Percentiles rank a stretch among this genome's conserved stretches.
phyloP scores from a whole-genome alignment of 2,797 vertebrate species.

The Kryptolebias ocellatus region DNA sequence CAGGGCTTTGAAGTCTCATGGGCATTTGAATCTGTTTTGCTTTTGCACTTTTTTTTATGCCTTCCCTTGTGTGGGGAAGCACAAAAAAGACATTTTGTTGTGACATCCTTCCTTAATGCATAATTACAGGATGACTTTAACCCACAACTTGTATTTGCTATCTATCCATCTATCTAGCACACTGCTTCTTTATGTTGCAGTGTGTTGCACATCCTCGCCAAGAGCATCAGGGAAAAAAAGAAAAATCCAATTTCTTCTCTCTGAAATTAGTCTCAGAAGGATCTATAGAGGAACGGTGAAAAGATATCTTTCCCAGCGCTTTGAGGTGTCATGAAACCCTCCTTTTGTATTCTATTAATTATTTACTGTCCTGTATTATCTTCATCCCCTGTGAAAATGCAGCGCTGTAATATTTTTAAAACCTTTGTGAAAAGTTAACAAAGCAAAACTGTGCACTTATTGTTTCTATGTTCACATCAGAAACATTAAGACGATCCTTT shows the following conservation, averaged over 20 bases:
- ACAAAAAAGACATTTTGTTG: slow-evolving; percentile 11
- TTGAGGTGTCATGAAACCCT: slow-evolving; percentile 38
- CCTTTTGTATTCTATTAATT: slow-evolving; percentile 50
- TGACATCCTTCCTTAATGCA: slow-evolving; percentile 15
- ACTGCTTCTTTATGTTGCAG: slow-evolving; percentile 31
- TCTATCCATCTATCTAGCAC: slow-evolving; percentile 20
- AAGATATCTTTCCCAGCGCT: slow-evolving; percentile 33
- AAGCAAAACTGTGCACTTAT: slow-evolving; percentile 10
- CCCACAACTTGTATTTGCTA: slow-evolving; percentile 17
- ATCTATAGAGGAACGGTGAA: slow-evolving; percentile 38
- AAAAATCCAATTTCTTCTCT: slow-evolving; percentile 6
- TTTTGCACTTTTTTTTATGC: slow-evolving; percentile 2
- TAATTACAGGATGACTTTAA: slow-evolving; percentile 29
- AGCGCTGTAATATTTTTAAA: slow-evolving; percentile 12
- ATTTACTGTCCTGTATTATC: slow-evolving; percentile 43
- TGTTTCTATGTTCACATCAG: slow-evolving; percentile 9
- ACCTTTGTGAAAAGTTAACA: slow-evolving; percentile 8
- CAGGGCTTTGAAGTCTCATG: slow-evolving; percentile 49
- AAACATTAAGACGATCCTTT: background rate
- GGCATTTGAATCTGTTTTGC: slow-evolving; percentile 31
- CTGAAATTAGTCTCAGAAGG: slow-evolving; percentile 47
- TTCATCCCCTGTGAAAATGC: slow-evolving; percentile 33
- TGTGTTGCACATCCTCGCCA: slow-evolving; percentile 52
- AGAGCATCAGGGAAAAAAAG: slow-evolving; percentile 35
- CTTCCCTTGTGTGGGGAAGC: background rate